Percentiles rank a stretch among this genome's conserved stretches.
phyloP scores from a whole-genome alignment of 2,113 vertebrate species.

The Daboia siamensis region DNA sequence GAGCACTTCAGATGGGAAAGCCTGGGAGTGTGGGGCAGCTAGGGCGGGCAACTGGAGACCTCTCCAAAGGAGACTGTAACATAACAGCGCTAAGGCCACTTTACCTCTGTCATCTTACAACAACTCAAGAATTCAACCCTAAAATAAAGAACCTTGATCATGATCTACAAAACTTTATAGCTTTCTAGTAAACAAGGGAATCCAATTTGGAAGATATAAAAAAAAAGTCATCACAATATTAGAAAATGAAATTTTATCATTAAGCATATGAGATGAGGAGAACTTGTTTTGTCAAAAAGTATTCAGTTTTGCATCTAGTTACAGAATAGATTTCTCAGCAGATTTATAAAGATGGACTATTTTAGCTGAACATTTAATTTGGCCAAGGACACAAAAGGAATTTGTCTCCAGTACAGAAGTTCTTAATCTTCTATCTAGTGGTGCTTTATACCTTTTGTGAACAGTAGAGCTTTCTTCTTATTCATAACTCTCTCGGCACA shows the following conservation, averaged over 20 bases:
- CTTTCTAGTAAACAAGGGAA: background rate
- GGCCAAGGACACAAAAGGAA: constrained; percentile 1
- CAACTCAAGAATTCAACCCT: background rate
- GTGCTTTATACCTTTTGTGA: constrained; percentile 43
- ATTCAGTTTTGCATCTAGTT: background rate
- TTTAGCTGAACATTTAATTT: constrained; percentile 1
- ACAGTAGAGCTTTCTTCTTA: constrained; percentile 44
- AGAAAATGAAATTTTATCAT: background rate
- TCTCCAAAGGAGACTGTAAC: background rate
- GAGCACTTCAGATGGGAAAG: background rate
- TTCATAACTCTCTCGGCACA: constrained; percentile 55
- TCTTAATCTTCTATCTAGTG: constrained; percentile 23
- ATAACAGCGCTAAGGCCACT: background rate
- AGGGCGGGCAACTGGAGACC: background rate
- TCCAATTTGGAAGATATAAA: background rate
- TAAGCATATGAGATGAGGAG: background rate
- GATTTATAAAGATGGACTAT: background rate
- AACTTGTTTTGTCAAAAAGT: background rate
- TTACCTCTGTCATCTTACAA: background rate
- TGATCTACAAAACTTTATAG: background rate
- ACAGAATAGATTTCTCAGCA: background rate
- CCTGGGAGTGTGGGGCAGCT: background rate
- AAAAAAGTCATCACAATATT: background rate
- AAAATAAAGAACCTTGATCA: background rate
- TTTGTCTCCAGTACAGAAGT: background rate